Percentiles rank a stretch among this genome's conserved stretches.
Conservation (phyloP, 2,113 vertebrate genomes). For the Condylura cristata region DNA sequence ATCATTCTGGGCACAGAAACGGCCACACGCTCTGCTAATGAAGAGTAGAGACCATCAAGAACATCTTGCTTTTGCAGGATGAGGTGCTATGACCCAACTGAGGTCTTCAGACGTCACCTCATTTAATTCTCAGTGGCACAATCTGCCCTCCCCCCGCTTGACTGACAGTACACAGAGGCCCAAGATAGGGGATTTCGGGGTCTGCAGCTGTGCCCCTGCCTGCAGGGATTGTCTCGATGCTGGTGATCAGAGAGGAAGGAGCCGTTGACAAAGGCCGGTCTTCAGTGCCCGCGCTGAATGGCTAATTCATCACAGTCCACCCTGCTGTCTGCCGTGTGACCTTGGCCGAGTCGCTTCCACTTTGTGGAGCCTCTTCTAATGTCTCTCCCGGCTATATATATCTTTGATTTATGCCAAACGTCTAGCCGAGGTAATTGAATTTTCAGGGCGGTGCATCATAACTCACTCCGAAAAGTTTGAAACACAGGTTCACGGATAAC, state of each 20-base stretch:
- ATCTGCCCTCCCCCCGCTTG: neutral
- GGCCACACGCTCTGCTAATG: conserved; percentile 33
- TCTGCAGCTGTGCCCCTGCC: accelerated
- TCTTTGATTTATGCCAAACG: conserved; percentile 73
- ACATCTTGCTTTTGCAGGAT: neutral
- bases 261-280: neutral
- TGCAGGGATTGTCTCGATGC: neutral
- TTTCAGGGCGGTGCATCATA: conserved; percentile 69
- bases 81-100: neutral
- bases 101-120: conserved; percentile 31
- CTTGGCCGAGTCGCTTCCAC: conserved; percentile 66
- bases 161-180: neutral
- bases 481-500: conserved; percentile 72
- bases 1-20: conserved; percentile 18
- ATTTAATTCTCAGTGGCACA: neutral
- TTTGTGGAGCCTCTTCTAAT: neutral
- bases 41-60: conserved; percentile 8
- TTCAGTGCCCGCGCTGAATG: neutral
- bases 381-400: conserved; percentile 37
- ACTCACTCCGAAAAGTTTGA: conserved; percentile 76
- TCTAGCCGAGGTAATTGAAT: conserved; percentile 77
- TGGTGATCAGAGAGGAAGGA: neutral
- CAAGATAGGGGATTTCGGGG: neutral
- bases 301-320: neutral
- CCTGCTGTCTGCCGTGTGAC: neutral